Conservation (phyloP, 2,113 vertebrate species). For the Mesocricetus auratus region DNA sequence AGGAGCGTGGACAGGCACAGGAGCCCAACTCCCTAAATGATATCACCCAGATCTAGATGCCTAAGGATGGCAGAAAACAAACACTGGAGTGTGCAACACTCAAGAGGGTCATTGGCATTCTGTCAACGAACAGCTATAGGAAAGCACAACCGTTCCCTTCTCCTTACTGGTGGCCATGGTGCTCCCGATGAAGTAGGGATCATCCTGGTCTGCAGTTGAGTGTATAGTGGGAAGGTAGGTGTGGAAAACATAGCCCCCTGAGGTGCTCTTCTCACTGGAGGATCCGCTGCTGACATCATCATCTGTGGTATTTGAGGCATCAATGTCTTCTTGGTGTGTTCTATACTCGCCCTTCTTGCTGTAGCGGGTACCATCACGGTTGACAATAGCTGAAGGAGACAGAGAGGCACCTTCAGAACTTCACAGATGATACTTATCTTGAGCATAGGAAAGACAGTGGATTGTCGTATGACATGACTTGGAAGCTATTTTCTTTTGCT, state of each 20-base stretch:
- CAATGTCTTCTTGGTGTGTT: conserved; percentile 75
- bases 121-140: neutral
- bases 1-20: neutral
- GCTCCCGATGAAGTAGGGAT: neutral
- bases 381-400: conserved; percentile 85
- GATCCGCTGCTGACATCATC: conserved; percentile 84
- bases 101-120: neutral
- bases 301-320: conserved; percentile 53
- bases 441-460: neutral
- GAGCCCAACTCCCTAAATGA: neutral
- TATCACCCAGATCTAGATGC: neutral
- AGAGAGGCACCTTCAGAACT: conserved; percentile 47
- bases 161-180: conserved; percentile 78
- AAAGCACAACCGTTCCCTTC: neutral
- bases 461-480: neutral
- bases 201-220: neutral
- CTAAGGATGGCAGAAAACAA: neutral
- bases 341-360: conserved; percentile 71
- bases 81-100: neutral
- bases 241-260: conserved; percentile 74
- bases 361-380: conserved; percentile 85
- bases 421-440: neutral
- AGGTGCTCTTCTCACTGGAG: conserved; percentile 80
- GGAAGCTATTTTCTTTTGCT: neutral
- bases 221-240: conserved; percentile 62